A percentile compares a stretch with the other conserved stretches of the same genome.
These are phyloP conservation scores for Orchesella flavescens DNA, from an alignment of 2,888 invertebrate genomes.

Conservation along the genomic window DNA sequence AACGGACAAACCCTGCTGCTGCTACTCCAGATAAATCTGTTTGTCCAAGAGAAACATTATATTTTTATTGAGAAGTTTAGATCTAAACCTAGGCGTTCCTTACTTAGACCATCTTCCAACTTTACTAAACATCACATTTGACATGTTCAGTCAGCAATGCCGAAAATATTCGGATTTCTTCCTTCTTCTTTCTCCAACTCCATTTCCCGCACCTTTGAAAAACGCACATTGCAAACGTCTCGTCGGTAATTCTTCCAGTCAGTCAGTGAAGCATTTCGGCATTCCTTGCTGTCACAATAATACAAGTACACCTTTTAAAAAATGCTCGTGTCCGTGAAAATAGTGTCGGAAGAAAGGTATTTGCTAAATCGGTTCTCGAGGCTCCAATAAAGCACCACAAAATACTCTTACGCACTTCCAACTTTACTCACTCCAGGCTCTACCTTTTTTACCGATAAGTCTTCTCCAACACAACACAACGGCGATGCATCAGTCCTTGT, in stretches of 20 bases:
- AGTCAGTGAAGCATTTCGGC: not conserved
- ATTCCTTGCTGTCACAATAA: constrained; percentile 5
- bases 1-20: too few relatives aligned
- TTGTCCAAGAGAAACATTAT: not conserved
- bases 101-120: too few relatives aligned
- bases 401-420: constrained; percentile 8
- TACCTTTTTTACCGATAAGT: not conserved
- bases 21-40: not conserved
- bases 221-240: too few relatives aligned
- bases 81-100: too few relatives aligned
- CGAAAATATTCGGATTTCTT: too few relatives aligned
- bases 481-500: not conserved
- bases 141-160: too few relatives aligned
- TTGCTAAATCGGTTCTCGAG: constrained; percentile 9
- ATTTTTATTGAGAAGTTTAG: not conserved
- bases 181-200: too few relatives aligned
- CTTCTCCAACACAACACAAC: not conserved
- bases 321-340: constrained; percentile 12
- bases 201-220: too few relatives aligned
- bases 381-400: constrained; percentile 1
- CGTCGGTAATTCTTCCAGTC: too few relatives aligned
- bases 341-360: not conserved
- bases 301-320: constrained; percentile 13
- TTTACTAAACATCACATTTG: too few relatives aligned
- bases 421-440: too few relatives aligned